Conservation (phyloP, 2,113 vertebrate species). For the Podocnemis expansa region DNA sequence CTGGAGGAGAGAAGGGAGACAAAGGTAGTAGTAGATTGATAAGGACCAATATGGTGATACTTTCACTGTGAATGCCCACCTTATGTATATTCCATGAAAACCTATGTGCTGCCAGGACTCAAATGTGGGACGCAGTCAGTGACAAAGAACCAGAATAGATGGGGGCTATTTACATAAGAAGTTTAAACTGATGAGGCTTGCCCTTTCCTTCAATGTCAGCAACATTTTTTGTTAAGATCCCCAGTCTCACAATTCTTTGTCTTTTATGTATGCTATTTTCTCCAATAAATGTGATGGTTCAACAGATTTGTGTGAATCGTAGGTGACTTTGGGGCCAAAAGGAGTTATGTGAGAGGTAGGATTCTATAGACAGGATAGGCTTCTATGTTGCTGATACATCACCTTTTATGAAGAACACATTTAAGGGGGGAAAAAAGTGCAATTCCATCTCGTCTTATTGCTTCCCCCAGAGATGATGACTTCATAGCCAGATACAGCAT, state of each 20-base stretch:
- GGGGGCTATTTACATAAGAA: background rate
- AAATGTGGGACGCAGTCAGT: background rate
- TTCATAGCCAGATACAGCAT: background rate
- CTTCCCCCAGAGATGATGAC: background rate
- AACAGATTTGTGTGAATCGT: rapidly evolving
- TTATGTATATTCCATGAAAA: rapidly evolving
- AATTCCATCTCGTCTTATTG: background rate
- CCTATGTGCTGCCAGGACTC: background rate
- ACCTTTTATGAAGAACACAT: background rate
- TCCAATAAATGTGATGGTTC: background rate
- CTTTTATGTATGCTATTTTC: background rate
- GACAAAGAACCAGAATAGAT: background rate
- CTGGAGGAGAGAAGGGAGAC: rapidly evolving
- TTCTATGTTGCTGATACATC: background rate
- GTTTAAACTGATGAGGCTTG: background rate
- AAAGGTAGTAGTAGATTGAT: background rate
- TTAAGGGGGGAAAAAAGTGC: background rate
- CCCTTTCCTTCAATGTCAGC: background rate
- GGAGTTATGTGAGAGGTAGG: background rate
- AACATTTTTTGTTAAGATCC: background rate
- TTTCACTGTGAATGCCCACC: rapidly evolving
- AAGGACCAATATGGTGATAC: background rate
- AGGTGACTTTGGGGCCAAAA: background rate
- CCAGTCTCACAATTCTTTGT: background rate
- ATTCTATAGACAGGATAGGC: background rate